Evolutionary conservation across 2,888 invertebrate genomes (phyloP), one percentile per base, ranked within the genome.

Genomic region (Diarsia dahlii): DNA sequence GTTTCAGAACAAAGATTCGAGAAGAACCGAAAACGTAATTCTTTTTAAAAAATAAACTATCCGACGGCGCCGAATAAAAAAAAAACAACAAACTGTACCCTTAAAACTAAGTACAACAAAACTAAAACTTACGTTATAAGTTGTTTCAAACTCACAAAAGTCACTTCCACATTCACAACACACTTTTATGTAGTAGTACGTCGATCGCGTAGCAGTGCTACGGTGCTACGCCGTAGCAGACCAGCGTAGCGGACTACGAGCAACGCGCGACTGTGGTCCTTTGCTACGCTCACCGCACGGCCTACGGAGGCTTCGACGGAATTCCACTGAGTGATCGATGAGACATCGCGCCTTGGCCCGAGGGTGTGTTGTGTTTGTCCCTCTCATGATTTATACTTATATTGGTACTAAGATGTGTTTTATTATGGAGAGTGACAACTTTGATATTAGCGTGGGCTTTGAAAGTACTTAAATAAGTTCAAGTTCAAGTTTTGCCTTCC

Each of bases 231-330:
- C 65, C 91, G 92, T 93, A 95, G 62, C 62, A 39, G 63, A 63
- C 95, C 93, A 87, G 92, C 92, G 95, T 93, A 93, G 93, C 91
- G 85, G 84, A 88, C 95, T 94, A 93, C 93, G 92, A 88, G 75
- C 90, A 87, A 88, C 89, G 88, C 91, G 87, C 92, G 92, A 95
- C 95, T 95, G 94, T 84, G 80, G 67, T 77, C 52, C 65, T 76
- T 15, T 62, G 63, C 80, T 83, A 82, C 81, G 78, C 60, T 76
- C 58, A 79, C 72, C 80, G 73, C 72, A 72, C 75, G 71, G 87
- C 79, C 85, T 89, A 88, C 89, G 81, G 48, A 78, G 74, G 67
- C 78, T 81, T 77, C 83, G 82, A 74, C 81, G 79, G 78, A 84
- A 87, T 85, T 84, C 85, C 76, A 75, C 74, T 58, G 68, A 68